phyloP scores from a whole-genome alignment of 2,888 invertebrate genomes.

The Myathropa florea region DNA sequence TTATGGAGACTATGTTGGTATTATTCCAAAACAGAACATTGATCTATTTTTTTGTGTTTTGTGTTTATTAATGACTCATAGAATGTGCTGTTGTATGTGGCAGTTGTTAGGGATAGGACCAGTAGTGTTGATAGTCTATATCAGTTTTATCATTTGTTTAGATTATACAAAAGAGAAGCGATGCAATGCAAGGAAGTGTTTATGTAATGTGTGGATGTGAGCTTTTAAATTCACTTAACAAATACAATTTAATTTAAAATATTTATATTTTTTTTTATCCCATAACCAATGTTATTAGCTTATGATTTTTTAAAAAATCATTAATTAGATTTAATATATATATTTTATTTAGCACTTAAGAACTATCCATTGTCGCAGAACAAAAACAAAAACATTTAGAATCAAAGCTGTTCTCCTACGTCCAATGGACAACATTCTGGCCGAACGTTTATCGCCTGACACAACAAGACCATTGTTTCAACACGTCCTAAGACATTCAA shows the following conservation, averaged over 20 bases:
- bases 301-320: neutral
- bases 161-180: constrained; percentile 43
- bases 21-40: constrained; percentile 1
- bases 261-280: constrained; percentile 10
- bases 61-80: constrained; percentile 34
- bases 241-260: neutral
- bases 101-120: constrained; percentile 57
- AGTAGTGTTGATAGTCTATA: neutral
- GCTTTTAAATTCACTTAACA: constrained; percentile 9
- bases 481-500: neutral
- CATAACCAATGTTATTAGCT: constrained; percentile 58
- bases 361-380: neutral
- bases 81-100: constrained; percentile 56
- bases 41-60: neutral
- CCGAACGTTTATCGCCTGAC: neutral
- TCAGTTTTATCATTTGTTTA: constrained; percentile 1
- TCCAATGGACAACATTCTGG: neutral
- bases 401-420: neutral
- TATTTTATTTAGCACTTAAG: constrained; percentile 26
- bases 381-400: neutral
- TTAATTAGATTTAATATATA: constrained; percentile 4
- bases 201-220: constrained; percentile 11
- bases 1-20: constrained; percentile 14
- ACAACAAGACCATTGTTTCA: neutral
- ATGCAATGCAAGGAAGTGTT: constrained; percentile 54